Conservation (phyloP, 37 sponge, comb jelly and placozoan species). For the Oopsacas minuta region DNA sequence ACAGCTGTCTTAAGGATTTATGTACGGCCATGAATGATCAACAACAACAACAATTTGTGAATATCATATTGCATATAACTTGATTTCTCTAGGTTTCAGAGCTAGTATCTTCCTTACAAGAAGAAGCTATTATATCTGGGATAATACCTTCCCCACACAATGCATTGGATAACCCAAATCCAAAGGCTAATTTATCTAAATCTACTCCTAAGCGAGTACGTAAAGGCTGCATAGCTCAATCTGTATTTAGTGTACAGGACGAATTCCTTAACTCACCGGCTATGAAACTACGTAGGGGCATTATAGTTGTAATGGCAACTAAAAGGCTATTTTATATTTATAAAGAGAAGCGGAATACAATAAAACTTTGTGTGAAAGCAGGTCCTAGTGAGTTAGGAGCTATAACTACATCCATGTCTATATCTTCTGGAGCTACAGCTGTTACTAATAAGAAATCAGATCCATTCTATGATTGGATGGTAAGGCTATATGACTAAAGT, state of each 20-base stretch:
- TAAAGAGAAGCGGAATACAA: constrained; percentile 2
- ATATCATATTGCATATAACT: neutral
- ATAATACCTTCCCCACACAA: neutral
- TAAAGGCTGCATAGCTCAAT: neutral
- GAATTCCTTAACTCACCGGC: neutral
- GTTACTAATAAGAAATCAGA: neutral
- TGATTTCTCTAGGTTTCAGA: neutral
- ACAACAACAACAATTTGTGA: too few species aligned
- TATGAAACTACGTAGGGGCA: neutral
- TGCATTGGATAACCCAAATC: neutral
- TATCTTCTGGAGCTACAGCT: neutral
- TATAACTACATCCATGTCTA: neutral
- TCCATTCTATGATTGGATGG: constrained; percentile 4
- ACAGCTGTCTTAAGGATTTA: neutral
- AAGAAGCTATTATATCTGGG: neutral
- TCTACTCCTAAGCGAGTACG: neutral
- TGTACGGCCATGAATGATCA: neutral
- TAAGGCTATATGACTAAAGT: too few species aligned
- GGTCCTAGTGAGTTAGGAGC: neutral
- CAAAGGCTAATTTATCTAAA: neutral
- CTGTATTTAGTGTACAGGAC: neutral
- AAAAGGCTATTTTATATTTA: neutral
- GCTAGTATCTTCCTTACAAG: neutral
- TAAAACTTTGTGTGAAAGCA: neutral
- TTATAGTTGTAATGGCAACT: neutral